Percentiles rank a stretch among this genome's conserved stretches.
Conservation (phyloP, 2,797 vertebrate species). For the Tiaroga cobitis region DNA sequence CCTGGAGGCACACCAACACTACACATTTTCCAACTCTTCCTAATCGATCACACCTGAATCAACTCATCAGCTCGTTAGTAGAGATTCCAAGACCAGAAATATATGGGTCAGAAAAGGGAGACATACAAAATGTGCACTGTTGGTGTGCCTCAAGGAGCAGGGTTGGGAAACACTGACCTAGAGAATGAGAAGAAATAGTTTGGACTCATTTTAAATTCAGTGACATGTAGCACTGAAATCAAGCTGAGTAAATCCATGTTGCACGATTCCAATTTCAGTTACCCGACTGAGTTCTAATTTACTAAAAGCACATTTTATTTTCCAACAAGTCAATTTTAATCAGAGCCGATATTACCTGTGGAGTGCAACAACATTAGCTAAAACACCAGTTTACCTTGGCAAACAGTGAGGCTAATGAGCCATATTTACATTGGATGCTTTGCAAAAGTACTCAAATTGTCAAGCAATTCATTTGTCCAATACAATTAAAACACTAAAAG, state of each 20-base stretch:
- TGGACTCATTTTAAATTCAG: background rate
- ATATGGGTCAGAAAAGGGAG: no score
- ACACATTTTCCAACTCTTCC: no score
- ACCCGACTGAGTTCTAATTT: background rate
- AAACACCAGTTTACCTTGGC: constrained; percentile 31
- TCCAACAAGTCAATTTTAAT: background rate
- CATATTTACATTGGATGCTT: constrained; percentile 12
- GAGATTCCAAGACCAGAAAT: no score
- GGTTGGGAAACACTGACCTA: no score
- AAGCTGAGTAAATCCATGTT: background rate
- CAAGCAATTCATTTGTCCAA: background rate
- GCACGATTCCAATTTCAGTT: background rate
- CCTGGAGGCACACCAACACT: no score
- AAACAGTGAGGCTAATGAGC: constrained; percentile 37
- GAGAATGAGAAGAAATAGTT: constrained; percentile 3
- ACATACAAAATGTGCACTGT: no score
- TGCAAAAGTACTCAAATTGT: constrained; percentile 12
- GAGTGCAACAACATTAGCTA: constrained; percentile 23
- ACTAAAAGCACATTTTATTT: constrained; percentile 17
- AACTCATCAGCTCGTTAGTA: no score
- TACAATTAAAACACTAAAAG: background rate
- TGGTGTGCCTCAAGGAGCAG: no score
- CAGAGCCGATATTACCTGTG: constrained; percentile 14
- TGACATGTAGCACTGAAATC: background rate
- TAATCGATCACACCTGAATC: no score